These are phyloP conservation scores for Dasypus novemcinctus DNA, from an alignment of 2,113 vertebrate species.

Conservation along the genomic window DNA sequence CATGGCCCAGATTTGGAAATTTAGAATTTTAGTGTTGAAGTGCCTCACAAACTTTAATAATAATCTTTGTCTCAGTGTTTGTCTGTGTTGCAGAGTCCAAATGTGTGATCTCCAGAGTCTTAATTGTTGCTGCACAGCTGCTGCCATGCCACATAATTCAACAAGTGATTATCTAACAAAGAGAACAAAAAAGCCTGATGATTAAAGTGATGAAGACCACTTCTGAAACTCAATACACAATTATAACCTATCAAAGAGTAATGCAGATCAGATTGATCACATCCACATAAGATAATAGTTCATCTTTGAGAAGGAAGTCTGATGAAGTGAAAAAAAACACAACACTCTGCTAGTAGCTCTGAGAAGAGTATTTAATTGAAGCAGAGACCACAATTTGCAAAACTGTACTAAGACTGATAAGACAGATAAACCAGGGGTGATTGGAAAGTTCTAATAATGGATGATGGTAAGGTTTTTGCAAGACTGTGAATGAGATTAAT, in stretches of 20 bases:
- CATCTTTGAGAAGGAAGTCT: not conserved
- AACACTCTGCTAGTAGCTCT: not conserved
- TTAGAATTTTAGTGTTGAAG: not conserved
- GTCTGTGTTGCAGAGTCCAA: not conserved
- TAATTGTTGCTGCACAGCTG: not conserved
- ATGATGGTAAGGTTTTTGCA: too few relatives aligned
- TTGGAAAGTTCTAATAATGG: too few relatives aligned
- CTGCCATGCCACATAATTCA: not conserved
- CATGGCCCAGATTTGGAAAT: not conserved
- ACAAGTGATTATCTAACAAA: not conserved
- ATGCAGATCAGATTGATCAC: not conserved
- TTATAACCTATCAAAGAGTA: too few relatives aligned
- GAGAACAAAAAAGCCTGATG: not conserved
- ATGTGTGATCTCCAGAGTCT: not conserved
- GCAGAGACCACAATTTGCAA: not conserved
- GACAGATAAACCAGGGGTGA: not conserved
- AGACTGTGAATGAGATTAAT: too few relatives aligned
- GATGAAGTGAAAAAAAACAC: not conserved
- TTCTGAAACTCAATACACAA: not conserved
- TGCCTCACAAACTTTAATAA: not conserved
- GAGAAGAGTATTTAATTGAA: not conserved
- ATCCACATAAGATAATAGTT: not conserved
- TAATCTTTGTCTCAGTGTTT: constrained; percentile 1
- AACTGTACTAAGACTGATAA: not conserved
- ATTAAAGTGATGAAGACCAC: not conserved